Conservation (phyloP, 1,140 invertebrate genomes). For the Plodia interpunctella region DNA sequence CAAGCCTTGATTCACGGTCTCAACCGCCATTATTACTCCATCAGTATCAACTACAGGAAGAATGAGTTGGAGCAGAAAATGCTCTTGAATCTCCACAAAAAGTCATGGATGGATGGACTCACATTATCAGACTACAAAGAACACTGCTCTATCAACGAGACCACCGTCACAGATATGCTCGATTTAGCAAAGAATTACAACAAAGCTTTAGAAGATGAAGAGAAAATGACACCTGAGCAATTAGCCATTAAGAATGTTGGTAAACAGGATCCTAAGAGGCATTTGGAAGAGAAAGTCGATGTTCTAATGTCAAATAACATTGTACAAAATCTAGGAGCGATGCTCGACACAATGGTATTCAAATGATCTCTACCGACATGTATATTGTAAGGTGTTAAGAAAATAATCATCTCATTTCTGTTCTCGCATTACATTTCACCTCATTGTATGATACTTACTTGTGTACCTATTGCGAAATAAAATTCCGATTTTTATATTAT, state of each 20-base stretch:
- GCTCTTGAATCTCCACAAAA: conserved; percentile 99
- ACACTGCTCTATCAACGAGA: conserved; percentile 94
- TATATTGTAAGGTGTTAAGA: conserved; percentile 42
- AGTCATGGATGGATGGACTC: conserved; percentile 99
- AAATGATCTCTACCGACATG: conserved; percentile 66
- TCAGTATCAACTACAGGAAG: conserved; percentile 99
- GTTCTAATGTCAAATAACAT: conserved; percentile 98
- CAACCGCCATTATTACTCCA: conserved; percentile 99
- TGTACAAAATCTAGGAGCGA: conserved; percentile 98
- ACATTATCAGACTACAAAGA: conserved; percentile 96
- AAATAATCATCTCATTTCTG: conserved; percentile 40
- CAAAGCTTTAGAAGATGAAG: conserved; percentile 99
- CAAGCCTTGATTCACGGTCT: conserved; percentile 99
- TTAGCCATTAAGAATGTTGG: conserved; percentile 99
- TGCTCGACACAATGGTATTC: conserved; percentile 98
- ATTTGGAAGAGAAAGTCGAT: conserved; percentile 99
- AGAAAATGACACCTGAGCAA: conserved; percentile 99
- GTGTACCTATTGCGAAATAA: conserved; percentile 51
- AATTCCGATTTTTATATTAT: conserved; percentile 40
- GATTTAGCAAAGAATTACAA: conserved; percentile 99
- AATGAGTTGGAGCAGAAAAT: conserved; percentile 99
- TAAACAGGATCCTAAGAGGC: conserved; percentile 99
- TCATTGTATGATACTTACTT: conserved; percentile 43
- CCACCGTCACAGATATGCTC: conserved; percentile 96
- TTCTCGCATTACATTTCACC: conserved; percentile 21